Conservation (phyloP, 2,113 vertebrate genomes). For the Heliornis fulica region DNA sequence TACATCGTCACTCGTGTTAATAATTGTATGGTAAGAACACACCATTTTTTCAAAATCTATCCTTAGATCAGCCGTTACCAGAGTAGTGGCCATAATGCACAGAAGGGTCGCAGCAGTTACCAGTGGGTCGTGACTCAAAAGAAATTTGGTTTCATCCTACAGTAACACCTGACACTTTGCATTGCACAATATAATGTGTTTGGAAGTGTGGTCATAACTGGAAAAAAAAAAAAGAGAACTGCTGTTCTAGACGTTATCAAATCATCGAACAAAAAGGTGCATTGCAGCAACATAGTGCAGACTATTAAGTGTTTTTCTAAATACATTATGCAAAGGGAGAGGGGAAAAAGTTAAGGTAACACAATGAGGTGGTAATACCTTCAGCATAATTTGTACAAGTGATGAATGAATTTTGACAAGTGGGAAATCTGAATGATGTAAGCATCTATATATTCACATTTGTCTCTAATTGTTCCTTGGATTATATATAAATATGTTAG, state of each 20-base stretch:
- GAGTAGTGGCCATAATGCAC: not conserved
- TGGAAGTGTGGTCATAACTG: not conserved
- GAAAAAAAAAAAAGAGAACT: not conserved
- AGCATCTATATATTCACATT: not conserved
- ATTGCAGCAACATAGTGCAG: not conserved
- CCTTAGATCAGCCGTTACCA: not conserved
- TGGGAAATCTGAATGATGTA: not conserved
- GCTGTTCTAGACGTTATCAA: not conserved
- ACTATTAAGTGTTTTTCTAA: not conserved
- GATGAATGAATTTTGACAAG: not conserved
- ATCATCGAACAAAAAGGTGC: not conserved
- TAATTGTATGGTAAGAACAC: not conserved
- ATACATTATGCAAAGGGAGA: not conserved
- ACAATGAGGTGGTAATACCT: not conserved
- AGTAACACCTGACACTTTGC: not conserved
- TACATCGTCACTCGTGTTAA: not conserved
- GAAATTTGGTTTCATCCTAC: not conserved
- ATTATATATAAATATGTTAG: not conserved
- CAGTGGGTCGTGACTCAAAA: not conserved
- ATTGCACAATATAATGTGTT: not conserved
- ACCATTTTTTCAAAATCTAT: not conserved
- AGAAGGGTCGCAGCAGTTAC: not conserved
- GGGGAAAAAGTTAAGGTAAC: not conserved
- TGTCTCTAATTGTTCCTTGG: not conserved
- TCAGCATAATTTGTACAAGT: not conserved